phyloP scores from a whole-genome alignment of 2,888 invertebrate species.

The Saturnia pavonia region DNA sequence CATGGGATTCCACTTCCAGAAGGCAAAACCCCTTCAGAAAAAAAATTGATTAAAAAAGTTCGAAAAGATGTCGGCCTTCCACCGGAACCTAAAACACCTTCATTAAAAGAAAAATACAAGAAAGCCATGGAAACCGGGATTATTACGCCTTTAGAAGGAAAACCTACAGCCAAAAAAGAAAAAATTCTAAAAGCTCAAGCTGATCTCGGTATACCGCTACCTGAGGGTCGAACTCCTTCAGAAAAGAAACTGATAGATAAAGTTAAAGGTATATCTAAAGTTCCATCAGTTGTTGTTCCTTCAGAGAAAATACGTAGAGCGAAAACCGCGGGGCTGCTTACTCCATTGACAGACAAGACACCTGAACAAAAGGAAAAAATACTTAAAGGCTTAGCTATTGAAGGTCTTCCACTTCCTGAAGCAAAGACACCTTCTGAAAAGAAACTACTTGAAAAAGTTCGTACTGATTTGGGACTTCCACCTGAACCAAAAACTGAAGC shows the following conservation, averaged over 20 bases:
- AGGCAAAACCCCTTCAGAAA: constrained; percentile 29
- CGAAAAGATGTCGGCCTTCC: constrained; percentile 30
- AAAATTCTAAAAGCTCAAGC: constrained; percentile 35
- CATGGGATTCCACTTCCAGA: constrained; percentile 36
- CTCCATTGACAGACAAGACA: constrained; percentile 33
- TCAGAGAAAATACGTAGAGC: constrained; percentile 37
- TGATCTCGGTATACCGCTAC: constrained; percentile 37
- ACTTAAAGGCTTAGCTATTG: constrained; percentile 29
- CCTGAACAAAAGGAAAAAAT: constrained; percentile 35
- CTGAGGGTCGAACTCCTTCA: constrained; percentile 40
- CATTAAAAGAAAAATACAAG: constrained; percentile 29
- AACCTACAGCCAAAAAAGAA: constrained; percentile 37
- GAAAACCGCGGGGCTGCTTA: constrained; percentile 33
- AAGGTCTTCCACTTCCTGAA: constrained; percentile 37
- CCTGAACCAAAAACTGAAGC: constrained; percentile 36
- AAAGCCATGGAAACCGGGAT: constrained; percentile 36
- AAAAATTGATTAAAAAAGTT: constrained; percentile 31
- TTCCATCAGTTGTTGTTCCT: constrained; percentile 18
- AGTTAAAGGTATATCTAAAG: constrained; percentile 26
- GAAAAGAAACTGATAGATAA: constrained; percentile 38
- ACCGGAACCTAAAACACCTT: constrained; percentile 33
- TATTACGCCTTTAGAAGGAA: constrained; percentile 41
- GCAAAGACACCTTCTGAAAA: constrained; percentile 38
- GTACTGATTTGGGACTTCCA: constrained; percentile 33
- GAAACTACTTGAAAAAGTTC: constrained; percentile 32